Base-by-base conservation (phyloP, 2,113 vertebrate genomes). In the Muntiacus muntjak region DNA sequence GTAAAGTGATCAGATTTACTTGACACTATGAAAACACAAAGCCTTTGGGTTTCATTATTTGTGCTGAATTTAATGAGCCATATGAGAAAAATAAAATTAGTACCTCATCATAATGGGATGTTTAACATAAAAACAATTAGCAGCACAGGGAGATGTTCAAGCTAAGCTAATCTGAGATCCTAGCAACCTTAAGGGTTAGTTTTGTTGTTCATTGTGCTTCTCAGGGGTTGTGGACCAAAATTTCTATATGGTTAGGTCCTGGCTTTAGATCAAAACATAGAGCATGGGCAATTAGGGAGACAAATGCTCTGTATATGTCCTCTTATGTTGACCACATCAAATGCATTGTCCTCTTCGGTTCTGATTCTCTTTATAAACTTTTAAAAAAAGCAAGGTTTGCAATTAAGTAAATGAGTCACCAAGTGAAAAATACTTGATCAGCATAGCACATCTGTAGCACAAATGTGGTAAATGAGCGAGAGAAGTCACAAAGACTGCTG, bases 1-100 rank as follows among this genome's bases (percentile, higher is more conserved):
- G n/a, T 97, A 97, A 98, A 98, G 90, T 93, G 40, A 94, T 97
- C 96, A 95, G 91, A 94, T 74, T 84, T 14, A 62, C 97, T 97
- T 98, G 95, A 97, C 60, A 93, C 7, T 17, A 1, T n/a, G 92
- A 98, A 97, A 98, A 23, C 57, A 95, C 2, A 95, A 55, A 87
- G 14, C 26, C 40, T 97, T 58, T 55, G 88, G 36, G 33, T 83
- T 57, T 94, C 96, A 95, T 96, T 98, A 91, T 98, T 98, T 98
- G 11, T 79, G 67, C 67, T 97, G 36, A 87, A 97, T 98, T 54
- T 97, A 98, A 98, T 82, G 54, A 95, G 10, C 23, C n/a, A 57
- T 74, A 47, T 23, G 94, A 95, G 57, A 71, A 96, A 96, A 97
- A 92, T 91, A 96, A 95, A 86, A 93, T 74, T 86, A 95, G 91